phyloP scores from a whole-genome alignment of 2,113 vertebrate species.

The Pseudopipra pipra region DNA sequence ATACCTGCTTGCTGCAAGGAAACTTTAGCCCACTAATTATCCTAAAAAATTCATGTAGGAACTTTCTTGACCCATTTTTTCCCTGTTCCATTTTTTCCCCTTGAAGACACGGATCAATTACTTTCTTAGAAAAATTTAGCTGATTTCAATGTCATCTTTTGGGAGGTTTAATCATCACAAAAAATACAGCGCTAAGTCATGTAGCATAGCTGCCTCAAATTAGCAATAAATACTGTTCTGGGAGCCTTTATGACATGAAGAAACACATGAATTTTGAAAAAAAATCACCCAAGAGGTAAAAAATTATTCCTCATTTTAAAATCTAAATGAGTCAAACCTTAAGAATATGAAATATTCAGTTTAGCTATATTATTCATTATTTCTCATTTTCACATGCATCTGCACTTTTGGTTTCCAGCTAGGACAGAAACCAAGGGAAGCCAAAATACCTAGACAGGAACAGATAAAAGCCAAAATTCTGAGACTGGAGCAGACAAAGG shows the following conservation, averaged over 20 bases:
- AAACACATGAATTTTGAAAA: neutral
- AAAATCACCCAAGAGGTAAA: neutral
- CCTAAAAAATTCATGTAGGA: constrained; percentile 35
- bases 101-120: constrained; percentile 28
- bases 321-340: neutral
- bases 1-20: constrained; percentile 36
- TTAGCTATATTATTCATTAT: neutral
- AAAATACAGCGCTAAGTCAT: neutral
- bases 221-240: neutral
- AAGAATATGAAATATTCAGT: neutral
- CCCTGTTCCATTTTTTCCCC: neutral
- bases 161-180: neutral
- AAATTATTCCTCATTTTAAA: neutral
- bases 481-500: constrained; percentile 44
- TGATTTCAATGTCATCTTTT: neutral
- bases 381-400: constrained; percentile 35
- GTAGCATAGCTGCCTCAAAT: neutral
- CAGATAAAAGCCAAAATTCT: constrained; percentile 56
- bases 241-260: neutral
- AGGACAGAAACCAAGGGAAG: constrained; percentile 45
- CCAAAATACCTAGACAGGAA: constrained; percentile 67
- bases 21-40: constrained; percentile 51
- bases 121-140: constrained; percentile 31
- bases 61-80: constrained; percentile 42
- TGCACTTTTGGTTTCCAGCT: constrained; percentile 40